phyloP scores from a whole-genome alignment of 2,888 invertebrate species.

The Cremastobaeus sp. region DNA sequence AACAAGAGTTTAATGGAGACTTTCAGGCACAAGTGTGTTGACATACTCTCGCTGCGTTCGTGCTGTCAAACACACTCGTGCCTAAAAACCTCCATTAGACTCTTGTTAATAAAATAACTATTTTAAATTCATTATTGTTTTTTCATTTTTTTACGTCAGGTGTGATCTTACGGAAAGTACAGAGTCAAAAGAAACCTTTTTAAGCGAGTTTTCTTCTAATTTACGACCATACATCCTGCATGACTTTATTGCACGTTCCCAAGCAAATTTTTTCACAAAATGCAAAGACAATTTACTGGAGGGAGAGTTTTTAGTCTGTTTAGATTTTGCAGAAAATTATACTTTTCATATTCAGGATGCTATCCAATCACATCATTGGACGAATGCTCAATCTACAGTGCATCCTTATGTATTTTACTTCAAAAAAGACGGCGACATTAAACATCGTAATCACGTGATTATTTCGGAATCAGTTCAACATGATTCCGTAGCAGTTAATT shows the following conservation, averaged over 20 bases:
- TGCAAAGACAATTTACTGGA: slow-evolving; percentile 10
- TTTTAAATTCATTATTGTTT: slow-evolving; percentile 4
- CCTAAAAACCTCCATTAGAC: too few species aligned
- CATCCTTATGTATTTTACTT: slow-evolving; percentile 2
- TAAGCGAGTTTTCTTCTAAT: slow-evolving; percentile 13
- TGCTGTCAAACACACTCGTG: too few species aligned
- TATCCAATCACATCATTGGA: too few species aligned
- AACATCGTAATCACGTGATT: slow-evolving; percentile 21
- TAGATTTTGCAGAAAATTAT: slow-evolving; percentile 44
- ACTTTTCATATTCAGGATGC: too few species aligned
- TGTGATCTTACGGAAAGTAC: background rate
- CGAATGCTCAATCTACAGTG: background rate
- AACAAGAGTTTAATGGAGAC: too few species aligned
- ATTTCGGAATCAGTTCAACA: slow-evolving; percentile 17
- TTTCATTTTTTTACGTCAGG: background rate
- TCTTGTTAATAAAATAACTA: background rate
- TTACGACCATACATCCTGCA: slow-evolving; percentile 6
- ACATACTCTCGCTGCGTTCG: too few species aligned
- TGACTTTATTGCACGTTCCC: slow-evolving; percentile 24
- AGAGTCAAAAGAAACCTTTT: slow-evolving; percentile 14
- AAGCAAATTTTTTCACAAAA: slow-evolving; percentile 11
- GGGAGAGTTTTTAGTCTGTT: slow-evolving; percentile 16
- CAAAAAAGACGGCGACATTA: slow-evolving; percentile 15
- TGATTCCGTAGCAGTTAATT: slow-evolving; percentile 22
- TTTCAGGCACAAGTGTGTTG: too few species aligned